Evolutionary conservation across 2,888 invertebrate genomes (phyloP).

Genomic region (Drosophila anceps): DNA sequence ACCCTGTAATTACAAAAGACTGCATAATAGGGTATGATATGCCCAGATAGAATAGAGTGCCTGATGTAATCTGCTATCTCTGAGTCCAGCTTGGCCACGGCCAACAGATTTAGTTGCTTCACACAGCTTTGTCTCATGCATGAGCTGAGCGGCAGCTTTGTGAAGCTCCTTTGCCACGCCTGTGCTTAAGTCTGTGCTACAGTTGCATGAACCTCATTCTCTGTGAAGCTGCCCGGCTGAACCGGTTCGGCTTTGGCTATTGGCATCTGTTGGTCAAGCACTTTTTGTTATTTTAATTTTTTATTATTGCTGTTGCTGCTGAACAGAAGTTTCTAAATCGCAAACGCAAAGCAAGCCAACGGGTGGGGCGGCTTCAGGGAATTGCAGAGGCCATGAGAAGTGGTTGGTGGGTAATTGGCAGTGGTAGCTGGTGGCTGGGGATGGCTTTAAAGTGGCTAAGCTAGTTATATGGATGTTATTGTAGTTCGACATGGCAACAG

Average conservation of each 20-base stretch:
- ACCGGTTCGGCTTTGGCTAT: conserved; percentile 1
- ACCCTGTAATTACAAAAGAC: neutral
- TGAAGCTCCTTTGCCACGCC: neutral
- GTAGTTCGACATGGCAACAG: conserved; percentile 19
- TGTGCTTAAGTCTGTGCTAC: neutral
- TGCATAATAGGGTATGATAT: neutral
- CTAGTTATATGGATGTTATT: conserved; percentile 24
- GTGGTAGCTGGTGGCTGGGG: neutral
- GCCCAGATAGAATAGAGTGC: neutral
- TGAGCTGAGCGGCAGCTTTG: conserved; percentile 1
- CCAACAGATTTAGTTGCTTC: neutral
- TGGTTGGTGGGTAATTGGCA: neutral
- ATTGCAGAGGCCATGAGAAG: neutral
- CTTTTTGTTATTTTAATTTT: conserved; percentile 30
- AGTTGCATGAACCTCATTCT: neutral
- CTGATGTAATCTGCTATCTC: too few relatives aligned
- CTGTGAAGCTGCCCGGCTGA: neutral
- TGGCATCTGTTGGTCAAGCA: conserved; percentile 12
- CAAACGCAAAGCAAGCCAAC: conserved; percentile 17
- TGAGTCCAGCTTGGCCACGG: neutral
- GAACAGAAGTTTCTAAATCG: conserved; percentile 34
- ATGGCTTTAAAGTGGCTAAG: conserved; percentile 11
- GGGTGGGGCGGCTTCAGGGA: neutral
- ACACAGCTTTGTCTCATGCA: neutral
- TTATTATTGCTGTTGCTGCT: conserved; percentile 35